Percentiles rank a stretch among this genome's conserved stretches.
Evolutionary conservation across 2,113 vertebrate species (phyloP).

Genomic region (Prionailurus bengalensis): DNA sequence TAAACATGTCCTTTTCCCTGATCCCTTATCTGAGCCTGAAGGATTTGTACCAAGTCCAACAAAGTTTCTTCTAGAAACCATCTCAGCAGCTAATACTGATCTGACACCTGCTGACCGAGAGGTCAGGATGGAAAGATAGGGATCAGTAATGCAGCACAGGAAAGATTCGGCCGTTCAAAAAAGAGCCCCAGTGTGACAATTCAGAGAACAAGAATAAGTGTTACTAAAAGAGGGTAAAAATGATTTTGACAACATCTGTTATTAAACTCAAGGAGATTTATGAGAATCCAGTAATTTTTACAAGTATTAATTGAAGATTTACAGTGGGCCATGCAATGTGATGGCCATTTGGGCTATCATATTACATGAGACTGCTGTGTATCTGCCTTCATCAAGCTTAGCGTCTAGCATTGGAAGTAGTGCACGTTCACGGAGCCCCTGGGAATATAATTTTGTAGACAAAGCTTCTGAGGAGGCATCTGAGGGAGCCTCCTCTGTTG

Average conservation of each 20-base stretch:
- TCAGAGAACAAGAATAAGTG: background rate
- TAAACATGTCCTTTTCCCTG: background rate
- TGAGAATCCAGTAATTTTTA: background rate
- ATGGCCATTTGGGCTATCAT: background rate
- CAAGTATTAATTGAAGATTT: background rate
- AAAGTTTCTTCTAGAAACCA: background rate
- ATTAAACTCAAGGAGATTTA: background rate
- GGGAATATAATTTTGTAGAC: background rate
- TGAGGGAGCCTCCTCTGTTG: background rate
- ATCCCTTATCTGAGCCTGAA: background rate
- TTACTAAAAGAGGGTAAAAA: background rate
- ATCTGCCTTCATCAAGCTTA: background rate
- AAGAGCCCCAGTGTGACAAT: background rate
- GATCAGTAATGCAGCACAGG: background rate
- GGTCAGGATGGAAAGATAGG: background rate
- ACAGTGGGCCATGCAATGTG: background rate
- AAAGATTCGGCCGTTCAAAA: background rate
- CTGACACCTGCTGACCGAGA: background rate
- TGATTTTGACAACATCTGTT: background rate
- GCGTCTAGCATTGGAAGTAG: background rate
- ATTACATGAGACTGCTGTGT: background rate
- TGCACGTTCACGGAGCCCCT: background rate
- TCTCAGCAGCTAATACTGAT: background rate
- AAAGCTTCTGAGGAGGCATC: background rate
- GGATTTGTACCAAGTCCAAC: background rate